These are phyloP conservation scores for Ooceraea biroi DNA, from an alignment of 1,140 invertebrate genomes.

Conservation along the genomic window DNA sequence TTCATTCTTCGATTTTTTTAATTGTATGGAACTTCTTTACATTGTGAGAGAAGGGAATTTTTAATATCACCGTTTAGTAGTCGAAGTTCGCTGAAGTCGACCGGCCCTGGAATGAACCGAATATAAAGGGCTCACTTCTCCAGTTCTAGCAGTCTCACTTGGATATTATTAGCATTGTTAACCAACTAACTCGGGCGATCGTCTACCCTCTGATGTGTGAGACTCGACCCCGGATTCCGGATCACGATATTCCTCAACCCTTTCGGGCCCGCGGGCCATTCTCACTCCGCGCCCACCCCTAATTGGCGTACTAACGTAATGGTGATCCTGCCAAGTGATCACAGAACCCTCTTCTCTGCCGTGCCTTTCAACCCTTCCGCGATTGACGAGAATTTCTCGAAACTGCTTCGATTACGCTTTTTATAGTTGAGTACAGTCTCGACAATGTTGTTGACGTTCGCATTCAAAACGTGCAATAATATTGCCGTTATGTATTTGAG, in stretches of 20 bases:
- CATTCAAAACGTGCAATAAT: not conserved
- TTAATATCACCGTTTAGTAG: not conserved
- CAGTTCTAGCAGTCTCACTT: conserved; percentile 68
- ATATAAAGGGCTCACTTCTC: conserved; percentile 73
- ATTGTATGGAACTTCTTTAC: not conserved
- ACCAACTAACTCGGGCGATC: conserved; percentile 82
- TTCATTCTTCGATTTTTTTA: no score
- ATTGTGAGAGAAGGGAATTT: not conserved
- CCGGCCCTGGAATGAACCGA: conserved; percentile 46
- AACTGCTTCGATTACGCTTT: conserved; percentile 67
- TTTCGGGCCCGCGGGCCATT: conserved; percentile 78
- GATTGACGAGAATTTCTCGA: conserved; percentile 70
- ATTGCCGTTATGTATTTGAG: not conserved
- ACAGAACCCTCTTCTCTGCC: conserved; percentile 70
- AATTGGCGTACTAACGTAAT: conserved; percentile 82
- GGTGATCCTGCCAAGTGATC: conserved; percentile 80
- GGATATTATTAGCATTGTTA: conserved; percentile 86
- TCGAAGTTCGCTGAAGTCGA: not conserved
- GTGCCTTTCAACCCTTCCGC: conserved; percentile 72
- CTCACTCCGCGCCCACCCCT: conserved; percentile 74
- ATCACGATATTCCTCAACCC: conserved; percentile 78
- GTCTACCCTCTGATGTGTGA: conserved; percentile 77
- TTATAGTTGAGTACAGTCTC: conserved; percentile 58
- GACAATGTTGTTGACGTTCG: conserved; percentile 18
- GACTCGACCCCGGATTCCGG: conserved; percentile 76